These are phyloP conservation scores for Sepioteuthis lessoniana DNA, from an alignment of 2,888 invertebrate genomes.

Conservation along the genomic window DNA sequence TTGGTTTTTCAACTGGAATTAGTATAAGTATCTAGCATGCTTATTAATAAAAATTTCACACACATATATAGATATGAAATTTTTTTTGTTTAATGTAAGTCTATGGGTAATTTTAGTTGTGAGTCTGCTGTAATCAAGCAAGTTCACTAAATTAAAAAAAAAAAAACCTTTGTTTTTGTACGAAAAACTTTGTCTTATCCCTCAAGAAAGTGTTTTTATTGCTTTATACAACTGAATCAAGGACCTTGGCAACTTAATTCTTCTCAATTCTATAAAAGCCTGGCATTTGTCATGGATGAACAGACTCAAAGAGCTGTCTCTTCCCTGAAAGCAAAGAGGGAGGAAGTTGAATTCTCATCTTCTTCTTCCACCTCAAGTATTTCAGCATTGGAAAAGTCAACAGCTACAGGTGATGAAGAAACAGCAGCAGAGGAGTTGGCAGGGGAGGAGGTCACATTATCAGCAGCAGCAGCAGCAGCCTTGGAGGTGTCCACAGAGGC, in stretches of 20 bases:
- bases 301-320: conserved; percentile 42
- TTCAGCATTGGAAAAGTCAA: conserved; percentile 17
- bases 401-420: conserved; percentile 11
- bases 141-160: background rate
- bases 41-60: background rate
- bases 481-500: background rate
- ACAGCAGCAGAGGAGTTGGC: background rate
- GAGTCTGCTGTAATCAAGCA: background rate
- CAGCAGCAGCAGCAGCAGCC: background rate
- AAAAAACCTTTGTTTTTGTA: background rate
- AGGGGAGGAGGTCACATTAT: background rate
- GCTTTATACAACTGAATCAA: conserved; percentile 2
- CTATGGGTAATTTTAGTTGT: background rate
- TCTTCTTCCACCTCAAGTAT: conserved; percentile 1
- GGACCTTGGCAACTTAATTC: background rate
- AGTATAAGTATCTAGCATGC: too few relatives aligned
- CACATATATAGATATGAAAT: background rate
- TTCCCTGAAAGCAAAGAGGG: conserved; percentile 39
- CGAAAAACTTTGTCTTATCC: background rate
- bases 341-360: conserved; percentile 35
- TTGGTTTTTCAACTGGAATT: background rate
- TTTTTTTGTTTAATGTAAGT: background rate
- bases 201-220: background rate
- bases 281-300: conserved; percentile 33
- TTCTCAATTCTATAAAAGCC: conserved; percentile 1